These are phyloP conservation scores for Acyrthosiphon pisum DNA, from an alignment of 1,140 invertebrate species.

Conservation along the genomic window DNA sequence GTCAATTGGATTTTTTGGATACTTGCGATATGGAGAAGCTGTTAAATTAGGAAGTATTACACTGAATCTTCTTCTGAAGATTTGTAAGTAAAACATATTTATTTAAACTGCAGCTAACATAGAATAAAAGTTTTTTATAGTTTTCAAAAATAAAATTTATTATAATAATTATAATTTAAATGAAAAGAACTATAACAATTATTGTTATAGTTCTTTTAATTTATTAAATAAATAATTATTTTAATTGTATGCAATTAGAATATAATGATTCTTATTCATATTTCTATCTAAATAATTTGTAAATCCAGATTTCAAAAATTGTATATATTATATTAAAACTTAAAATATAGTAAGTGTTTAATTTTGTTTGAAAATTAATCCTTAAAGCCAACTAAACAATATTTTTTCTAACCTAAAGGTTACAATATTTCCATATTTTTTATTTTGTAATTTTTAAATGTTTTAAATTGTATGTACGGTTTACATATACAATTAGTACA, in stretches of 20 bases:
- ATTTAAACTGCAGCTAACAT: not conserved
- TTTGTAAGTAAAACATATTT: constrained; percentile 69
- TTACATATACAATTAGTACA: not conserved
- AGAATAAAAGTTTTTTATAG: not conserved
- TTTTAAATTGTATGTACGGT: not conserved
- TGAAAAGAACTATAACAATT: no score
- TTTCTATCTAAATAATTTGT: not conserved
- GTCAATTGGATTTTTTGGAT: constrained; percentile 89
- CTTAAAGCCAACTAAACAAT: not conserved
- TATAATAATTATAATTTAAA: not conserved
- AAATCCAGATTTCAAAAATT: not conserved
- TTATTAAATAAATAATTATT: not conserved
- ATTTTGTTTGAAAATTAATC: not conserved
- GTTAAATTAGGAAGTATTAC: constrained; percentile 81
- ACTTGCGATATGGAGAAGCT: constrained; percentile 83
- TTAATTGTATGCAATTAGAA: not conserved
- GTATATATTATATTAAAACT: no score
- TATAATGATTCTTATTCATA: not conserved
- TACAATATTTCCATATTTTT: not conserved
- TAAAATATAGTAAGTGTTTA: not conserved
- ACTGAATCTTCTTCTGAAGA: constrained; percentile 76
- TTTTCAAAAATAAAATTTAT: not conserved
- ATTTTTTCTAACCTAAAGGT: not conserved
- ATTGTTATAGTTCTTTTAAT: not conserved
- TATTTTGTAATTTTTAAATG: not conserved